phyloP scores from a whole-genome alignment of 2,113 vertebrate species.

The Hippocampus guttulatus region DNA sequence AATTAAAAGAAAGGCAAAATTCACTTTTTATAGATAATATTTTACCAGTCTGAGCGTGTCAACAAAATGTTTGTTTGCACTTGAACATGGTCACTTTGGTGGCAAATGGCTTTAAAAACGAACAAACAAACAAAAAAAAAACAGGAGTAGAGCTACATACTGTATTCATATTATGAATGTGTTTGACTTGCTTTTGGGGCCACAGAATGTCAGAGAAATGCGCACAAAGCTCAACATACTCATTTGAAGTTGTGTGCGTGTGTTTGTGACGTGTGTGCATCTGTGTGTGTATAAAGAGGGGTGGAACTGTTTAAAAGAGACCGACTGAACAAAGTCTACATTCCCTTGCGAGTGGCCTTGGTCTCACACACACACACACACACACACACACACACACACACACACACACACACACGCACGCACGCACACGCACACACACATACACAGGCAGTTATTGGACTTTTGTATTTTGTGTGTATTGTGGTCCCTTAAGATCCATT shows the following conservation, averaged over 20 bases:
- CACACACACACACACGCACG: constrained; percentile 11
- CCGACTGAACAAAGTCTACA: constrained; percentile 73
- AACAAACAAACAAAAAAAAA: too few species aligned
- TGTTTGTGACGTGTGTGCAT: constrained; percentile 33
- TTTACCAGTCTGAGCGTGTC: neutral
- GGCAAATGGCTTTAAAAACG: neutral
- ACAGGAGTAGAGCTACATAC: neutral
- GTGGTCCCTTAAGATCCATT: neutral
- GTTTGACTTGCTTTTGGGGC: neutral
- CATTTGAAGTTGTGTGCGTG: constrained; percentile 18
- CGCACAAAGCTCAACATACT: neutral
- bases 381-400: constrained; percentile 30
- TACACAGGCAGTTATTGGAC: neutral
- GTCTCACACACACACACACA: constrained; percentile 47
- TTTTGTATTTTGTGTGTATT: neutral
- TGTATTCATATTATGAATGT: neutral
- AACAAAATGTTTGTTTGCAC: constrained; percentile 15
- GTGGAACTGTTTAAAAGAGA: constrained; percentile 45
- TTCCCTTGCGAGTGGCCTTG: constrained; percentile 67
- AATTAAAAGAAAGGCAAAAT: too few species aligned
- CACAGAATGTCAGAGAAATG: neutral
- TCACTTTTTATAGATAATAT: too few species aligned
- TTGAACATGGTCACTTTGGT: constrained; percentile 1
- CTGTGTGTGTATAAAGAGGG: constrained; percentile 39
- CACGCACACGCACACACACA: constrained; percentile 35